These are phyloP conservation scores for Antennarius maculatus DNA, from an alignment of 2,797 vertebrate genomes.

Conservation along the genomic window DNA sequence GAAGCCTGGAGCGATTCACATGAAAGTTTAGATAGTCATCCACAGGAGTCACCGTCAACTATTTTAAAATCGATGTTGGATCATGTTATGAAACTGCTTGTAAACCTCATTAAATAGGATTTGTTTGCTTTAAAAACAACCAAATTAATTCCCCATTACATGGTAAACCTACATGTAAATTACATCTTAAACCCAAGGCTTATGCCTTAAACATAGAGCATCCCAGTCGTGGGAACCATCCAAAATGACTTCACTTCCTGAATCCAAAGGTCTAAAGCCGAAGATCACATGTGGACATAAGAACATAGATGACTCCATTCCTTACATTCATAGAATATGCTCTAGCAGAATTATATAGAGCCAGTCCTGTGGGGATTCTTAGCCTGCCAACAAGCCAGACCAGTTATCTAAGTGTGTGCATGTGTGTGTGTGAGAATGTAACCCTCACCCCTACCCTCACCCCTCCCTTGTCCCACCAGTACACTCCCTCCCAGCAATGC, in stretches of 20 bases:
- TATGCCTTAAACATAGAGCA: constrained; percentile 23
- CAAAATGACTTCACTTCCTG: constrained; percentile 38
- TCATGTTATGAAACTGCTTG: constrained; percentile 2
- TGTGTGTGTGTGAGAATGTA: constrained; percentile 11
- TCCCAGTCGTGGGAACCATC: background rate
- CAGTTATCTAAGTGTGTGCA: constrained; percentile 26
- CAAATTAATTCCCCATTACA: constrained; percentile 11
- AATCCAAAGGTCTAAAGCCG: constrained; percentile 27
- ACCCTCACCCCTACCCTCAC: constrained; percentile 22
- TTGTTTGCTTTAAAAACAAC: constrained; percentile 5
- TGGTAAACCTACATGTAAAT: constrained; percentile 17
- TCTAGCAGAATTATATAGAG: constrained; percentile 30
- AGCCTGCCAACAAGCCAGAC: constrained; percentile 47
- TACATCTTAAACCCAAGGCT: background rate
- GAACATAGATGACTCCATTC: constrained; percentile 32
- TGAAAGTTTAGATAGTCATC: constrained; percentile 37
- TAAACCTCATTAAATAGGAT: background rate
- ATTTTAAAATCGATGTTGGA: constrained; percentile 19
- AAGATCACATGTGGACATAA: constrained; percentile 31
- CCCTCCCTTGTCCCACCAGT: constrained; percentile 25
- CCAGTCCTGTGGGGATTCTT: constrained; percentile 36
- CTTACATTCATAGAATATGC: constrained; percentile 22
- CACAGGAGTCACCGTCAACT: constrained; percentile 31
- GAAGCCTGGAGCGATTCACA: constrained; percentile 19
- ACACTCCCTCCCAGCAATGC: constrained; percentile 68